Base-by-base conservation (phyloP, 2,888 invertebrate species). In the Pterostichus niger region DNA sequence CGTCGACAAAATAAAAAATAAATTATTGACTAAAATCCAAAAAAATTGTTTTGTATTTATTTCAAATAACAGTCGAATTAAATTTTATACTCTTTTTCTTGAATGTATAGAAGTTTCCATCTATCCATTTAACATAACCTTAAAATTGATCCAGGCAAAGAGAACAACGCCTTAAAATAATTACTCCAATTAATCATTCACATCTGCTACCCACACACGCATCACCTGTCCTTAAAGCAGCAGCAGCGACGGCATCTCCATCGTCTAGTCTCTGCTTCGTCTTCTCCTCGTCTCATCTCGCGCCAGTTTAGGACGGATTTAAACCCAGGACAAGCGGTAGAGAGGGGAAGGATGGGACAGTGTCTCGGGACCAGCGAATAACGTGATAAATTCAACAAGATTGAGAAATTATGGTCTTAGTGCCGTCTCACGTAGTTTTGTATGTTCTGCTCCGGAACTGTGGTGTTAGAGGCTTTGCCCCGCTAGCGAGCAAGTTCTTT, bases 391-490 rank as follows among this genome's bases (percentile, higher is more conserved):
- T 86, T 85, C 85, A 83, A 83, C 84, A 84, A 85, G 85, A 85
- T 85, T 85, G 85, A 85, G 86, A 86, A 85, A 86, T 86, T 86
- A 86, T 85, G 84, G 86, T 84, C 85, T 85, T 85, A 84, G 84
- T 71, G 68, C 68, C 44, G 68, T 71, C 44, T 71, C 68, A 44
- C 68, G 68, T 71, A 71, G 44, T 71, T 71, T 71, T 71, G 68
- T 71, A 44, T 71, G 68, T 71, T 71, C 68, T 71, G 17, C 46
- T 33, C 40, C 56, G 17, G 40, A 64, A 40, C 7, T 64, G 64
- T n/a, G 40, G 40, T 64, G 64, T 71, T 71, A 71, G 40, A 6
- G 40, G 44, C 40, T 71, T 44, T 71, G 31, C 59, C 11, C 33
- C 0, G n/a, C n/a, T 11, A 24, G 31, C 33, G 13, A 9, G 24